Percentiles rank a stretch among this genome's conserved stretches.
phyloP scores from a whole-genome alignment of 2,113 vertebrate species.

The Carettochelys insculpta region DNA sequence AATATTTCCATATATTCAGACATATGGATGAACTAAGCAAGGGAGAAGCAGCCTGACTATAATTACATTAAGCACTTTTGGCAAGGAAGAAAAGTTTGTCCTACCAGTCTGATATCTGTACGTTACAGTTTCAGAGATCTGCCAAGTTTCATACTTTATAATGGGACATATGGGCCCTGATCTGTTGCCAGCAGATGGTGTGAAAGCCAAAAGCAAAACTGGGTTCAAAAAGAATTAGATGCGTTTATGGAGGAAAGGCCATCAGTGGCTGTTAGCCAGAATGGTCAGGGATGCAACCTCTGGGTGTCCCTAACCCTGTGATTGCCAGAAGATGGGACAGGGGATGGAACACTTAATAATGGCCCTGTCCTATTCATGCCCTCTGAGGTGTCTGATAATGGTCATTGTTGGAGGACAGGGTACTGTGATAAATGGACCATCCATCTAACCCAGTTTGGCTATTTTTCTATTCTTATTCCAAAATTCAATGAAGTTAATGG shows the following conservation, averaged over 20 bases:
- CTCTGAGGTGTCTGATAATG: not conserved
- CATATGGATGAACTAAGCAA: slow-evolving; percentile 52
- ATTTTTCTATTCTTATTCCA: not conserved
- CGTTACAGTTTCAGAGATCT: slow-evolving; percentile 62
- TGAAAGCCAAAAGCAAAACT: not conserved
- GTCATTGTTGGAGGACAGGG: not conserved
- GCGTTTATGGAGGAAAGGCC: not conserved
- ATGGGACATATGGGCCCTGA: not conserved
- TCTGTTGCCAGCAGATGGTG: not conserved
- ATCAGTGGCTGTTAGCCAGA: not conserved
- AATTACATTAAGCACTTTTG: slow-evolving; percentile 73
- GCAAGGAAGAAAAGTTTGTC: slow-evolving; percentile 64
- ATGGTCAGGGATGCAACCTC: not conserved
- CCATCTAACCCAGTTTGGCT: not conserved
- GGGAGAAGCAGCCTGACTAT: slow-evolving; percentile 62
- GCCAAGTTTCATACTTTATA: slow-evolving; percentile 58
- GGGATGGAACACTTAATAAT: not conserved
- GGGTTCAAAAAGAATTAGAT: not conserved
- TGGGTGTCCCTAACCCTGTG: not conserved
- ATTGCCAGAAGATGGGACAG: not conserved
- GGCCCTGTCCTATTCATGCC: not conserved
- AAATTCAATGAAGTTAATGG: slow-evolving; percentile 12
- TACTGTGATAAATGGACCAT: not conserved
- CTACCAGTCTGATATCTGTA: slow-evolving; percentile 62
- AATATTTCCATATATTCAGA: slow-evolving; percentile 57